A percentile compares a stretch with the other conserved stretches of the same genome.
Evolutionary conservation across 2,888 invertebrate genomes (phyloP).

Genomic region (Eupithecia abbreviata): DNA sequence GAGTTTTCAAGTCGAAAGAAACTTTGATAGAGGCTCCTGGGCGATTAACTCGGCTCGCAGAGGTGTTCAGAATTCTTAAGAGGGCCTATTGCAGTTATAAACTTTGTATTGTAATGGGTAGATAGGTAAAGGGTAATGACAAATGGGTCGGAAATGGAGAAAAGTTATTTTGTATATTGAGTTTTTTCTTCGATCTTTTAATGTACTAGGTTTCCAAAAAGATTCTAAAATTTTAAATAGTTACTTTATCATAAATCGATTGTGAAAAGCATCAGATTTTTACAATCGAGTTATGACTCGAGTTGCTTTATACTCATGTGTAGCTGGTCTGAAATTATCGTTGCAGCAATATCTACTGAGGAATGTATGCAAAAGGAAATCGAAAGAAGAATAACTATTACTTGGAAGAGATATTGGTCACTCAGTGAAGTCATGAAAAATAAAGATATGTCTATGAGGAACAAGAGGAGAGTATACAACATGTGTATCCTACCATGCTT

Average conservation of each 20-base stretch:
- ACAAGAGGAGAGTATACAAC: too few relatives aligned
- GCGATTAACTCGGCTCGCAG: constrained; percentile 80
- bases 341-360: too few relatives aligned
- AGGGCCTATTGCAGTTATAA: constrained; percentile 50
- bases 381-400: too few relatives aligned
- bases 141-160: constrained; percentile 15
- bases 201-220: not conserved
- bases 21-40: constrained; percentile 82
- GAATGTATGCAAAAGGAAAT: too few relatives aligned
- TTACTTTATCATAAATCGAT: not conserved
- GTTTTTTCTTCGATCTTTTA: not conserved
- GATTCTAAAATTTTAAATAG: not conserved
- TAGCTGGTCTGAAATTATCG: not conserved
- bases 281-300: too few relatives aligned
- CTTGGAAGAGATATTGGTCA: too few relatives aligned
- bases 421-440: too few relatives aligned
- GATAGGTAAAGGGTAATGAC: constrained; percentile 16
- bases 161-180: not conserved
- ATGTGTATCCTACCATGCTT: too few relatives aligned
- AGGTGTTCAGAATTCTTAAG: constrained; percentile 80
- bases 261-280: not conserved
- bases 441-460: too few relatives aligned
- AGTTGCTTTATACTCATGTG: too few relatives aligned
- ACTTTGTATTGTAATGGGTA: constrained; percentile 33
- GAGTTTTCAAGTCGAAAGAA: constrained; percentile 81